Base-by-base conservation (phyloP, 2,113 vertebrate genomes). In the Kryptolebias marmoratus region DNA sequence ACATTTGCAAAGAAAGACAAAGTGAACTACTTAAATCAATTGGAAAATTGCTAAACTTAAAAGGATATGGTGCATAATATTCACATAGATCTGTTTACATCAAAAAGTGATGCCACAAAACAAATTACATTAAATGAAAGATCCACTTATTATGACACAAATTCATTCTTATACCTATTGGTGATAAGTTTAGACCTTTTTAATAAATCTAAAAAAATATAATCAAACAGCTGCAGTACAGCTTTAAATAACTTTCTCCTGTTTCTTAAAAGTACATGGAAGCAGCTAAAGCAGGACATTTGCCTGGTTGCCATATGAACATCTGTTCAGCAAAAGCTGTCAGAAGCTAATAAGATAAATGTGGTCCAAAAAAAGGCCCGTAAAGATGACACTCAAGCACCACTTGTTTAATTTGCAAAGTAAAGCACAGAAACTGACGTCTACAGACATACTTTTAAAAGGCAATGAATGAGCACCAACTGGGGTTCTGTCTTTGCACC, bases 401-500 rank as follows among this genome's bases (percentile, higher is more conserved):
- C 32, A 60, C 30, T 42, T 62, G 39, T 77, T 48, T 81, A 58
- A 64, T 76, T 79, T 80, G 53, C 66, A 58, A 81, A 77, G 50
- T 71, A 50, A 79, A 56, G 45, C 74, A 77, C 64, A 64, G 16
- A 63, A 76, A 79, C 22, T 22, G 22, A 22, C 22, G 22, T 22
- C 22, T 60, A 63, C 73, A 55, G 76, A 78, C 71, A 75, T 74
- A 77, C 85, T 82, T 80, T 68, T 82, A 75, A 22, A 50, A 77
- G 75, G 59, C 36, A 44, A 67, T 53, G 63, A 71, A 73, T 44
- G 64, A 77, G 59, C 50, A 81, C 75, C 81, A 77, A 47, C 71
- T 63, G 76, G 79, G 68, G 72, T 79, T 80, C 36, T 67, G 69
- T 58, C 67, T 45, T 68, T 59, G 70, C 76, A 59, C 53, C 62